Percentiles rank a stretch among this genome's conserved stretches.
phyloP scores from a whole-genome alignment of 2,113 vertebrate species.

The Cebidichthys violaceus region DNA sequence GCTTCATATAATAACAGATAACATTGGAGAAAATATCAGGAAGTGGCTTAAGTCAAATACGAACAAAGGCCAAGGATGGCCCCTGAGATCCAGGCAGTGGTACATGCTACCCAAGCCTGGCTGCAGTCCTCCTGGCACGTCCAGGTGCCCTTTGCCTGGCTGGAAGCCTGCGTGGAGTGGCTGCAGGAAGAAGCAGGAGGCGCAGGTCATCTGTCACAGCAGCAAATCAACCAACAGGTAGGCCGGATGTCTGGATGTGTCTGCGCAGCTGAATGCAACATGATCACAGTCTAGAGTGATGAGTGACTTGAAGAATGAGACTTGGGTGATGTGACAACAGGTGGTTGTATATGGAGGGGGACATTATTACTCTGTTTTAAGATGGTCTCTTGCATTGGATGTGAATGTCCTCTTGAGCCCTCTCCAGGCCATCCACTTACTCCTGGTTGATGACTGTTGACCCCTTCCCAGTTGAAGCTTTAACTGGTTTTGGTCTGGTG shows the following conservation, averaged over 20 bases:
- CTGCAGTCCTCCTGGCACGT: constrained; percentile 90
- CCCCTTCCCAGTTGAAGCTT: neutral
- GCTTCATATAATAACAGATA: neutral
- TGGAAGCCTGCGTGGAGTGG: constrained; percentile 95
- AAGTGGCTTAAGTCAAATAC: neutral
- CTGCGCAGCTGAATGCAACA: neutral
- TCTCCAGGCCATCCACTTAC: neutral
- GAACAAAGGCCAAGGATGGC: constrained; percentile 50
- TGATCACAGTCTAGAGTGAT: neutral
- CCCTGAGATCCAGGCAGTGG: constrained; percentile 58
- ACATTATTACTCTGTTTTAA: neutral
- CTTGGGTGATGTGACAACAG: neutral
- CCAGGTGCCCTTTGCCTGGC: constrained; percentile 90
- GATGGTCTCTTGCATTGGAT: neutral
- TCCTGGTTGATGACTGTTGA: neutral
- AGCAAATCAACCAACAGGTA: constrained; percentile 91
- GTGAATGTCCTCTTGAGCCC: neutral
- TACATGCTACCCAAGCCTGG: constrained; percentile 87
- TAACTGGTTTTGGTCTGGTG: neutral
- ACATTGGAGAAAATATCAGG: constrained; percentile 12
- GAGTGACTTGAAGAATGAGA: neutral
- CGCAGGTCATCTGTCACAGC: constrained; percentile 82
- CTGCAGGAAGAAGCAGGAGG: constrained; percentile 88
- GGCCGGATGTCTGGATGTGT: neutral
- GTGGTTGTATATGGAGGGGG: neutral